A percentile compares a stretch with the other conserved stretches of the same genome.
These are phyloP conservation scores for Aspidapion aeneum DNA, from an alignment of 2,888 invertebrate genomes.

Conservation along the genomic window DNA sequence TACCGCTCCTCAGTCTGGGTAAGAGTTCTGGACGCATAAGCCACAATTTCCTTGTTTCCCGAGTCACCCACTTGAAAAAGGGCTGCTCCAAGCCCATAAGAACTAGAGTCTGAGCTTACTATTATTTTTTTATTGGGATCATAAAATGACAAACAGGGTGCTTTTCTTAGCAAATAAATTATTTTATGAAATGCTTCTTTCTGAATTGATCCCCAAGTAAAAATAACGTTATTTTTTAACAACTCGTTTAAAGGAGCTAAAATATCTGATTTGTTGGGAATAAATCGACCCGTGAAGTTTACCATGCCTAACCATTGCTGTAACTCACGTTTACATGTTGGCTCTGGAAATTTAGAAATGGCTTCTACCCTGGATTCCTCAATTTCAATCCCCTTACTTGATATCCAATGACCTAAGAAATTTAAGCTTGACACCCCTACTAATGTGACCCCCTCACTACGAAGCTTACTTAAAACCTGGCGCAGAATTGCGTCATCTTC, in stretches of 20 bases:
- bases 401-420: constrained; percentile 2
- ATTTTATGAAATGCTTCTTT: constrained; percentile 3
- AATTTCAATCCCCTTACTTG: constrained; percentile 4
- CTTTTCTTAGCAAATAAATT: constrained; percentile 1
- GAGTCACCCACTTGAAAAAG: constrained; percentile 3
- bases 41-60: constrained; percentile 1
- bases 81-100: constrained; percentile 11
- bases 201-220: constrained; percentile 1
- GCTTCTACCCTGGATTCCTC: constrained; percentile 10
- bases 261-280: constrained; percentile 12
- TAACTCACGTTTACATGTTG: constrained; percentile 7
- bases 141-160: constrained; percentile 11
- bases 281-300: constrained; percentile 13
- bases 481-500: constrained; percentile 16
- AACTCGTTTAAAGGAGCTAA: constrained; percentile 9
- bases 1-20: constrained; percentile 2
- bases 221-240: constrained; percentile 11
- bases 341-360: constrained; percentile 10
- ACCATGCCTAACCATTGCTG: constrained; percentile 18
- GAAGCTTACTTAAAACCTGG: constrained; percentile 3
- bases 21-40: constrained; percentile 4
- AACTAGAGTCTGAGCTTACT: constrained; percentile 10
- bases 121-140: constrained; percentile 12
- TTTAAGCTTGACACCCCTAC: constrained; percentile 8
- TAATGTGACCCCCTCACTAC: constrained; percentile 14